A percentile compares a stretch with the other conserved stretches of the same genome.
These are phyloP conservation scores for Drosophila sordidula DNA, from an alignment of 2,888 invertebrate species.

Conservation along the genomic window DNA sequence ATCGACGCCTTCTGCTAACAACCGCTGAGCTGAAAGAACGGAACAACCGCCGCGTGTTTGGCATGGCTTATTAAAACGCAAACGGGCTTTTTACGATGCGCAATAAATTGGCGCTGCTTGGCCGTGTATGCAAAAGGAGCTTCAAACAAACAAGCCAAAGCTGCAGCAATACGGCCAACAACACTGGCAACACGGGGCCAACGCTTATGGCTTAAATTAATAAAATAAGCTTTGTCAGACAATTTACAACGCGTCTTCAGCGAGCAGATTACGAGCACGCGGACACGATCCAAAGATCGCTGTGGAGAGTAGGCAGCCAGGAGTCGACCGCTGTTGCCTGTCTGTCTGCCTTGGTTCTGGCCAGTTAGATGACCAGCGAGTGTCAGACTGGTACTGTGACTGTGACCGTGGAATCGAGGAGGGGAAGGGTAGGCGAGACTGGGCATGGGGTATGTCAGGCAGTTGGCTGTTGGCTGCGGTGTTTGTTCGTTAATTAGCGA, in stretches of 20 bases:
- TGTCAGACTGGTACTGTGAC: constrained; percentile 1
- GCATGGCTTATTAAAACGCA: constrained; percentile 81
- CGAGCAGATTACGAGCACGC: constrained; percentile 81
- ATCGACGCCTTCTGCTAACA: constrained; percentile 69
- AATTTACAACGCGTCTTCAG: constrained; percentile 83
- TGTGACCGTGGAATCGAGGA: background rate
- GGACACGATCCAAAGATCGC: constrained; percentile 53
- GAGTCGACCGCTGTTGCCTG: constrained; percentile 52
- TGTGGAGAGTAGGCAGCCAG: constrained; percentile 6
- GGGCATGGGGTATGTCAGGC: constrained; percentile 13
- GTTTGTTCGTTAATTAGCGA: constrained; percentile 85
- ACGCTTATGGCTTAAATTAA: constrained; percentile 82
- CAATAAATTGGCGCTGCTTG: constrained; percentile 72
- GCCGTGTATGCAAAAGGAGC: constrained; percentile 58
- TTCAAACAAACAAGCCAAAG: constrained; percentile 56
- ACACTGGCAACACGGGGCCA: constrained; percentile 56
- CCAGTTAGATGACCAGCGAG: constrained; percentile 42
- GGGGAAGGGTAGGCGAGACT: constrained; percentile 1
- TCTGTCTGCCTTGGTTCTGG: constrained; percentile 62
- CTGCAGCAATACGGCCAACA: constrained; percentile 32
- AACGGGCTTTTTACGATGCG: constrained; percentile 78
- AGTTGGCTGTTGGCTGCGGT: constrained; percentile 59
- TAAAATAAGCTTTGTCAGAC: constrained; percentile 83
- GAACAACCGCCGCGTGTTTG: constrained; percentile 69
- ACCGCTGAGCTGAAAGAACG: constrained; percentile 39